phyloP scores from a whole-genome alignment of 2,888 invertebrate genomes.

The Drosophila greeni region DNA sequence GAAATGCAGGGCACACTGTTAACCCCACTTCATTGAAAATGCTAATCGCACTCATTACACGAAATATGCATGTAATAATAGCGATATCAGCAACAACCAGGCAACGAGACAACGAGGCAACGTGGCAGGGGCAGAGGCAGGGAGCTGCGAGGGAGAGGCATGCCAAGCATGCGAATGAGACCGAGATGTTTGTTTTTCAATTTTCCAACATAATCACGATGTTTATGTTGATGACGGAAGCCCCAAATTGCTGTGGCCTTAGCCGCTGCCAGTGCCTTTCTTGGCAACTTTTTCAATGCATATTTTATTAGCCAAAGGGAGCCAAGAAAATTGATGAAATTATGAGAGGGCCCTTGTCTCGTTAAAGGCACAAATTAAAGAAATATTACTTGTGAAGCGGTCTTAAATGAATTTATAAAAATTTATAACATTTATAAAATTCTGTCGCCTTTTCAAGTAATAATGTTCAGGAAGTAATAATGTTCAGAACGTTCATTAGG shows the following conservation, averaged over 20 bases:
- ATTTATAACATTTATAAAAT: no score
- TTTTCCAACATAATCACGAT: slow-evolving; percentile 22
- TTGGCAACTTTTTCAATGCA: slow-evolving; percentile 1
- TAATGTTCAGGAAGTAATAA: no score
- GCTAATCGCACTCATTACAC: slow-evolving; percentile 74
- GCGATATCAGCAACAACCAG: slow-evolving; percentile 58
- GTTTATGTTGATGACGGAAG: slow-evolving; percentile 29
- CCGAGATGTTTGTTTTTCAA: slow-evolving; percentile 8
- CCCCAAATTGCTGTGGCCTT: slow-evolving; percentile 27
- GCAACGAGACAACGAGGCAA: slow-evolving; percentile 22
- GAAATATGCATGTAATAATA: slow-evolving; percentile 73
- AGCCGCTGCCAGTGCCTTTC: slow-evolving; percentile 2
- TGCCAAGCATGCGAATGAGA: slow-evolving; percentile 23
- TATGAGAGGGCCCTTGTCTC: background rate
- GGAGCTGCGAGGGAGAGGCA: background rate
- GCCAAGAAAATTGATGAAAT: slow-evolving; percentile 2
- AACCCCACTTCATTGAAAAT: slow-evolving; percentile 73
- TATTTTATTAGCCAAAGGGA: background rate
- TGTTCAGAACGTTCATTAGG: no score
- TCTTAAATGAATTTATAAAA: background rate
- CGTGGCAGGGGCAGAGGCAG: no score
- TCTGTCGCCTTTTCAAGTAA: no score
- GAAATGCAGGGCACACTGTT: slow-evolving; percentile 71
- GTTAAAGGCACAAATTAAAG: background rate
- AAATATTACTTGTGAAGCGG: background rate